Base-by-base conservation (phyloP, 1,140 invertebrate genomes). In the Diorhabda sublineata region DNA sequence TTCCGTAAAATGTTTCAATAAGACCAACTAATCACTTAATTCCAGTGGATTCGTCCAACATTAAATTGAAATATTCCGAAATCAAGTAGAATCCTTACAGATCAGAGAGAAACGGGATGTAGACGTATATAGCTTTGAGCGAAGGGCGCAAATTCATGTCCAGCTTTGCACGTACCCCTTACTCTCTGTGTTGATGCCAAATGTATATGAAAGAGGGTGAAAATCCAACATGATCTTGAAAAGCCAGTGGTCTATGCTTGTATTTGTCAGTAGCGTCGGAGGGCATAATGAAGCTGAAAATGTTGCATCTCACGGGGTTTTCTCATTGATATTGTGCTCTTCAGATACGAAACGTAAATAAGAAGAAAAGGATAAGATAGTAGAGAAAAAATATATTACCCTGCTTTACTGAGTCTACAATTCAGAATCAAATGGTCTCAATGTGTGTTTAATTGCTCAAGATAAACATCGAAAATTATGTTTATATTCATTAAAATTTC, bases 111-210 rank as follows among this genome's bases (percentile, higher is more conserved):
- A 73, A 69, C 64, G 72, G 68, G 69, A 67, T n/a, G 47, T 52
- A 52, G 47, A 52, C 47, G 47, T 52, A 52, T n/a, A 45, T 52
- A 65, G 42, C 57, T 61, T 59, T 60, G 43, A 60, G 67, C 61
- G 67, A 71, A 73, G 72, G 72, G 72, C 68, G 69, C 69, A 69
- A 73, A 73, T 68, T 69, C 72, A 65, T 73, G 72, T 73, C 72
- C 72, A 70, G 72, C 69, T 71, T 71, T 69, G 68, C 71, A 67
- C 69, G 64, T 69, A 67, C 67, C 68, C 69, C 69, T 64, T 69
- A 61, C 69, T 63, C 61, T 26, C 64, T 8, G 3, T 42, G 66
- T 45, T 64, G 52, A 68, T 56, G 65, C 64, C 67, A 61, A 42
- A 63, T 66, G 69, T 56, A 59, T 71, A 73, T 73, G 72, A 73